Base-by-base conservation (phyloP, 2,113 vertebrate genomes). In the Paralichthys olivaceus region DNA sequence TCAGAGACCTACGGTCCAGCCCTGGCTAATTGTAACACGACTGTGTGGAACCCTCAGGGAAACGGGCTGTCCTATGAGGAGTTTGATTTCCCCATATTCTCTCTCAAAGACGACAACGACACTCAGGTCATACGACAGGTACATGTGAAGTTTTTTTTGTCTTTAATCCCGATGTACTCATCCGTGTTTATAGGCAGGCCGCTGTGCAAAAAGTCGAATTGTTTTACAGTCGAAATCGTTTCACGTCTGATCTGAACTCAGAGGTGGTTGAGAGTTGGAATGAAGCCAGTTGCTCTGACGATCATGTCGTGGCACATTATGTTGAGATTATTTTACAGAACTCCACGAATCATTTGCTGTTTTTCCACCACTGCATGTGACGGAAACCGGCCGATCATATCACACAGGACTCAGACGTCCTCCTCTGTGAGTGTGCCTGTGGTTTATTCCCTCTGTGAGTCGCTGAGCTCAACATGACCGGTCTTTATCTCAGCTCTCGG, bases 51-150 rank as follows among this genome's bases (percentile, higher is more conserved):
- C 64, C 93, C 94, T 0, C 14, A 93, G 25, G 97, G 97, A 0
- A 95, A 74, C 0, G 95, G 95, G 0, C 72, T 99, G 55, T 96
- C 96, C 0, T 98, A 97, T 0, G 96, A 98, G 88, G 96, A 97
- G 56, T 99, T 96, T 4, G 87, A 91, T 77, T 99, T 99, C 80
- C 98, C 98, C 1, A 94, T 99, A 69, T 98, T 99, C 87, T 96
- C 97, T 1, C 91, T 99, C 4, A 94, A 96, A 25, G 96, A 98
- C 1, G 94, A 96, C 91, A 96, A 96, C 0, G 95, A 99, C 89
- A 97, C 96, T 0, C 84, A 92, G 60, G 83, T 95, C 43, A 97
- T 99, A 70, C 96, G 95, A 12, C 94, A 98, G 96, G 98, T 99
- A 92, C 79, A 77, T 1, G 0, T 0, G 25, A 40, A 11, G 40